Percentiles rank a stretch among this genome's conserved stretches.
phyloP scores from a whole-genome alignment of 2,888 invertebrate genomes.

The Diarsia rubi region DNA sequence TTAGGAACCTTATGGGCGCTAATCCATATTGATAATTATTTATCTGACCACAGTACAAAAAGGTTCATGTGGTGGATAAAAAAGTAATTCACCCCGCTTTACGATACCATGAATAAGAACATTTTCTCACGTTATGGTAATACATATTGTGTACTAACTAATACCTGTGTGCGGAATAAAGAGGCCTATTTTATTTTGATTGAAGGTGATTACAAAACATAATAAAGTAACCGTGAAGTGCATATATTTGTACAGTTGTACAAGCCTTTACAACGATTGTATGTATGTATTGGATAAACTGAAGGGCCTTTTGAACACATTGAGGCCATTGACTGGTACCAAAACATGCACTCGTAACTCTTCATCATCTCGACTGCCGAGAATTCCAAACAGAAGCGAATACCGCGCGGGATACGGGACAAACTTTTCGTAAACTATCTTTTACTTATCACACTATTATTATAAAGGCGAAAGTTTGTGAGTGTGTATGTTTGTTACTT shows the following conservation, averaged over 20 bases:
- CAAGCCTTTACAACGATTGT: neutral
- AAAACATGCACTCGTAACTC: neutral
- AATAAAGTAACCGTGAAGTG: conserved; percentile 36
- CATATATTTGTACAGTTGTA: conserved; percentile 43
- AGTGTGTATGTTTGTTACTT: too few relatives aligned
- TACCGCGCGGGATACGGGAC: neutral
- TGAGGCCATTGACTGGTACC: conserved; percentile 3
- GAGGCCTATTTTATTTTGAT: conserved; percentile 3
- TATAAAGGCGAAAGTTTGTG: too few relatives aligned
- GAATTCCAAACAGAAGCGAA: neutral
- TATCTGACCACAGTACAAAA: neutral
- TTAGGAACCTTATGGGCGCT: too few relatives aligned
- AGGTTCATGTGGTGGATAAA: neutral
- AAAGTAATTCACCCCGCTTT: neutral
- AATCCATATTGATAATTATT: neutral
- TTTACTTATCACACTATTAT: too few relatives aligned
- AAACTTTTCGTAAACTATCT: neutral
- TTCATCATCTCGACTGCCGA: neutral
- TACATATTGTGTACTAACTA: conserved; percentile 15
- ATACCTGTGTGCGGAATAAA: conserved; percentile 10
- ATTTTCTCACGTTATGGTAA: conserved; percentile 41
- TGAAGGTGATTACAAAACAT: conserved; percentile 24
- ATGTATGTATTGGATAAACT: conserved; percentile 4
- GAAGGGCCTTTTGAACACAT: conserved; percentile 17
- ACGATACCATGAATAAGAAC: conserved; percentile 25